Evolutionary conservation across 1,140 invertebrate genomes (phyloP), one percentile per base, ranked within the genome.

Genomic region (Dreissena polymorpha): DNA sequence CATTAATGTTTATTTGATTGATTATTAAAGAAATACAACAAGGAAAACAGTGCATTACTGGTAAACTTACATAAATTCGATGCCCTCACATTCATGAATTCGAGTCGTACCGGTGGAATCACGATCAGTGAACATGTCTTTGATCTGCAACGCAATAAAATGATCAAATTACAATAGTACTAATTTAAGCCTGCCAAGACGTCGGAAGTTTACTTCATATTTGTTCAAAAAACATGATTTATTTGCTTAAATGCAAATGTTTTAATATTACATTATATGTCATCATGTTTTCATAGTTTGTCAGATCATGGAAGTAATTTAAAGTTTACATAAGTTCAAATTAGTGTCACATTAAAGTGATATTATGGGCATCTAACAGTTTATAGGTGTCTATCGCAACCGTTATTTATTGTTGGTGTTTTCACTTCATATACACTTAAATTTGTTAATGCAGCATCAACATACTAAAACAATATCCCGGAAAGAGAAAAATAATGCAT

Each of bases 41-140:
- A 60, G 16, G 16, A 23, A 23, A 5, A 3, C 3, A n/a, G 16
- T 71, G 27, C 10, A 39, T 39, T n/a, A n/a, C n/a, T 23, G n/a
- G 29, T 13, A 18, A 55, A 72, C 78, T 80, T 80, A 80, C 78
- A 72, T 72, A n/a, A 80, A 80, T 64, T 80, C 78, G 16, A 80
- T 23, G 16, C 71, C 78, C 27, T 72, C 68, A 63, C 78, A 80
- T 64, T 55, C 68, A 16, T 25, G 55, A 39, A 80, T 29, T 64
- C 18, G 63, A 71, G 53, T 51, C 72, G 57, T 13, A 80, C 69
- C 1, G 78, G 78, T 13, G 68, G n/a, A 64, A 18, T 80, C 78
- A 10, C 18, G 18, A n/a, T 71, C 60, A 50, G 53, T 80, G 69
- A 64, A 80, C 27, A 80, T 80, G 10, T 71, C 63, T 49, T 72